Conservation (phyloP, 30 jellyfish, hydroid and myxozoan species). For the Aurelia sp. region DNA sequence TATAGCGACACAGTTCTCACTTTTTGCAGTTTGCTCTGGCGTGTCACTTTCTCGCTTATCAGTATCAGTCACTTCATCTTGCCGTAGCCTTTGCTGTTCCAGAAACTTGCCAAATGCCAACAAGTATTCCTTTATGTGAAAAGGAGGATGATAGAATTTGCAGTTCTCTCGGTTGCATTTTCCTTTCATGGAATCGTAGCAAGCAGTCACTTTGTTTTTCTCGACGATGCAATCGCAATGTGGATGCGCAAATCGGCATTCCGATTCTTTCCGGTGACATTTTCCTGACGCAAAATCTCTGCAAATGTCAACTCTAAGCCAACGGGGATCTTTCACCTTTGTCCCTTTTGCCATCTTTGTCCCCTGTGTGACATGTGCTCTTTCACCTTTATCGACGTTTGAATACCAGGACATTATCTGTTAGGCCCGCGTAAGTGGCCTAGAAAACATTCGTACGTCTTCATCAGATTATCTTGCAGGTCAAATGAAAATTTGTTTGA, state of each 20-base stretch:
- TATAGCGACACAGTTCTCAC: not conserved
- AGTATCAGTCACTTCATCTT: not conserved
- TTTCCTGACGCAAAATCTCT: constrained; percentile 60
- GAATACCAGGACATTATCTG: too few species aligned
- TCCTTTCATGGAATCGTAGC: constrained; percentile 71
- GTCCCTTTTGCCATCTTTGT: constrained; percentile 9
- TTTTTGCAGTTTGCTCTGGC: not conserved
- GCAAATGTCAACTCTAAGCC: constrained; percentile 70
- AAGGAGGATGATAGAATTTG: constrained; percentile 71
- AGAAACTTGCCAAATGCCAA: constrained; percentile 54
- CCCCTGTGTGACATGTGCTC: not conserved
- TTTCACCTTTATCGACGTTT: not conserved
- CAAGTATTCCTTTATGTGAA: constrained; percentile 48
- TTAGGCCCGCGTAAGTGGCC: too few species aligned
- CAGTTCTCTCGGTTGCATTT: constrained; percentile 65
- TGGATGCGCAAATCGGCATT: constrained; percentile 78
- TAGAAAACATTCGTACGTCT: too few species aligned
- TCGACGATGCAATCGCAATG: constrained; percentile 25
- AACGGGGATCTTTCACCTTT: constrained; percentile 62
- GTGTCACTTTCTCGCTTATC: not conserved
- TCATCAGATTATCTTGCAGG: too few species aligned
- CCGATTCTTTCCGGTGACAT: constrained; percentile 31
- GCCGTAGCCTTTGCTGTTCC: constrained; percentile 38
- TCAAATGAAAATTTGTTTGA: too few species aligned
- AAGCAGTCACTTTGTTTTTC: constrained; percentile 60